Base-by-base conservation (phyloP, 2,113 vertebrate genomes). In the Hippocampus barbouri region DNA sequence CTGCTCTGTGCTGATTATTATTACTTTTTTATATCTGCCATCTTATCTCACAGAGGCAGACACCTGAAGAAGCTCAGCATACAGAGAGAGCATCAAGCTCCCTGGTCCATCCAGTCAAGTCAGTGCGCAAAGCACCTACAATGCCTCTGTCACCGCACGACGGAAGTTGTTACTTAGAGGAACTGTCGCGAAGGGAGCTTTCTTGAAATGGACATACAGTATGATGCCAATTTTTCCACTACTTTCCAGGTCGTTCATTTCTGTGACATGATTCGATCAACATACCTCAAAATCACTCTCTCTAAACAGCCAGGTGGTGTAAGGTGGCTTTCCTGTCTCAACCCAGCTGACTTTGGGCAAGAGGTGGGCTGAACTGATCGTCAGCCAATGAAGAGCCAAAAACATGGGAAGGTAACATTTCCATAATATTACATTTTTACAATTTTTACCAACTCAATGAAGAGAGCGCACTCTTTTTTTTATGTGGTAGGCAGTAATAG, bases 11-110 rank as follows among this genome's bases (percentile, higher is more conserved):
- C 18, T 62, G 38, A 62, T 62, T 20, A 10, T 21, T 40, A 11
- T 27, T 38, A 34, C 6, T 38, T 68, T 85, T 76, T 77, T 60
- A 83, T 78, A 76, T 72, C 69, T 9, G 57, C 74, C 61, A 45
- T 77, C 78, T 86, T 87, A 88, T 87, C 83, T 78, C 71, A 34
- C 71, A 41, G 43, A 72, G 34, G 53, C 82, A 87, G 82, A 86
- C 40, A 64, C 72, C 77, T 76, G 43, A 43, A 12, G 57, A 5
- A 21, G 68, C 79, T 65, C 68, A 68, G 53, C 8, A 60, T 34
- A 27, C 2, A 59, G 23, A 41, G 8, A 69, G 20, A 69, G n/a
- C 66, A 25, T 57, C 54, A 23, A 25, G 10, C 23, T 57, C 1
- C 9, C 54, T 57, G 54, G 23, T 23, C 23, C n/a, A 25, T 57